Evolutionary conservation across 2,888 invertebrate species (phyloP).

Genomic region (Anagyrus pseudococci): DNA sequence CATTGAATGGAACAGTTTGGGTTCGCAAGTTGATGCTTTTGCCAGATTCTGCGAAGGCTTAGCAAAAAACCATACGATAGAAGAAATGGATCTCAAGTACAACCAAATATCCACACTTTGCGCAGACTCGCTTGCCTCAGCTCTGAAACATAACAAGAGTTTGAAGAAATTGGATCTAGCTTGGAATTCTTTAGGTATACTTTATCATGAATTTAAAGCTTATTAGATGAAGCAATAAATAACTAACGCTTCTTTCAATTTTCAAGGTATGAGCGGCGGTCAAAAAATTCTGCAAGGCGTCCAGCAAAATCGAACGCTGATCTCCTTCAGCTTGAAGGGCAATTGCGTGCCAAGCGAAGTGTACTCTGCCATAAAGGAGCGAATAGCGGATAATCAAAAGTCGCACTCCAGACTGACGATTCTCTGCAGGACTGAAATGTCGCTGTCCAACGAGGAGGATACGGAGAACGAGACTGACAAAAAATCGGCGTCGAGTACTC

Average conservation of each 20-base stretch:
- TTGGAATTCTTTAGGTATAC: conserved; percentile 59
- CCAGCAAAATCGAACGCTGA: conserved; percentile 49
- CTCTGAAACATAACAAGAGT: conserved; percentile 52
- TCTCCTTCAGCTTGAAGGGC: conserved; percentile 53
- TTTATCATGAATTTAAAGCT: conserved; percentile 16
- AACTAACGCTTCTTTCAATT: background rate
- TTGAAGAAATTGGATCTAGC: conserved; percentile 54
- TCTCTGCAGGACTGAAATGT: too few species aligned
- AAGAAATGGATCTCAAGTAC: conserved; percentile 57
- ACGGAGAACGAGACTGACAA: too few species aligned
- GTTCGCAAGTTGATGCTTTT: conserved; percentile 52
- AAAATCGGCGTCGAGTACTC: background rate
- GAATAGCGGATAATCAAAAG: conserved; percentile 44
- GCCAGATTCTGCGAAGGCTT: conserved; percentile 56
- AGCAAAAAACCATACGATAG: conserved; percentile 52
- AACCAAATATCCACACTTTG: conserved; percentile 57
- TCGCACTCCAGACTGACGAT: too few species aligned
- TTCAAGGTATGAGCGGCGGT: conserved; percentile 48
- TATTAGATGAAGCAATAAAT: background rate
- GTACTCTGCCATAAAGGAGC: conserved; percentile 49
- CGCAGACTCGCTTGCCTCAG: conserved; percentile 50
- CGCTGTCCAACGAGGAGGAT: background rate
- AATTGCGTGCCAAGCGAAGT: conserved; percentile 59
- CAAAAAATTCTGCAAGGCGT: conserved; percentile 52
- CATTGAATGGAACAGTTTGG: conserved; percentile 60